Base-by-base conservation (phyloP, 2,797 vertebrate species). In the Microcaecilia unicolor region DNA sequence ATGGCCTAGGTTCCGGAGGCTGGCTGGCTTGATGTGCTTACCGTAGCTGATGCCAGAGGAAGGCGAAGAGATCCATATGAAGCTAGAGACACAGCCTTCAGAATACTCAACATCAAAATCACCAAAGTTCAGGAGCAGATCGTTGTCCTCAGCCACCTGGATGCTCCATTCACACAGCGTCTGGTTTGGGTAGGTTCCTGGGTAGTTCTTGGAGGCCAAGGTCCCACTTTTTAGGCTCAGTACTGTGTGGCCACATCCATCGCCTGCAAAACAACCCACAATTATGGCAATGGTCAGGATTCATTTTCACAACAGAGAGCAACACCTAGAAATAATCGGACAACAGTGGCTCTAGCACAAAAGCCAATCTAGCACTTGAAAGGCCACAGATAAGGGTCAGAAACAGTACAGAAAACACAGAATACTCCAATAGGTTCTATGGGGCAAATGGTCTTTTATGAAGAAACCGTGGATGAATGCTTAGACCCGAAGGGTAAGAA, bases 121-220 rank as follows among this genome's bases (percentile, higher is more conserved):
- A 8, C 86, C 87, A 0, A 92, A 89, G n/a, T 66, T 62, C 35
- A 93, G 64, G 9, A 52, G 66, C 5, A 93, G 72, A 9, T 45
- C 76, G 28, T 61, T 71, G 8, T 79, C 83, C 2, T 51, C 39
- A 1, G 78, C 59, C 4, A 78, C 73, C 0, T 29, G 70, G 6
- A 93, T 66, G 58, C 1, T 67, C 90, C 88, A 92, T 32, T 43
- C 62, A 22, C 89, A 91, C 40, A 51, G 50, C 4, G 72, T 70
- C 71, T 84, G 73, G 42, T 85, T 89, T 31, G 89, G 89, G 47
- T 91, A 93, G 1, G 89, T 93, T 44, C 85, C 82, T 0, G 90
- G 90, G 43, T 88, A 93, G 76, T 87, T 87, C 55, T 64, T 77
- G n/a, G 88, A 89, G 44, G 86, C 70, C 53, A 93, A 26, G 1